Evolutionary conservation across 2,797 vertebrate species (phyloP), one percentile per base, ranked within the genome.

Genomic region (Pseudomugil gertrudae): DNA sequence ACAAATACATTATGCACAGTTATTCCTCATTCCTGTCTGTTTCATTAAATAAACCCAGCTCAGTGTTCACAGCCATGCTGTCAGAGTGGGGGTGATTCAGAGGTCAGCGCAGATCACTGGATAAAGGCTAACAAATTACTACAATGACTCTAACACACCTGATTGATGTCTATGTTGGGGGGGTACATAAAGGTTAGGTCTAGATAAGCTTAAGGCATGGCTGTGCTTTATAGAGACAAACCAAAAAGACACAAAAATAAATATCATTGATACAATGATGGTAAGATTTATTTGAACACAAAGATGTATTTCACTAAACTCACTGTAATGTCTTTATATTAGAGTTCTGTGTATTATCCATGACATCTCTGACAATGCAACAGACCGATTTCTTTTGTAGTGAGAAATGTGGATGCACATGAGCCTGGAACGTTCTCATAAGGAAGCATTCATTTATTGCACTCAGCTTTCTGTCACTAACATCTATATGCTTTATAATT

Each of bases 81-180:
- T 70, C 76, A 78, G 74, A 58, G 69, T 27, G 70, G 70, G 81
- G 81, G 75, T 77, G 78, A 85, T 45, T 55, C 69, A 0, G 63
- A 76, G 89, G 89, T 89, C 81, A 83, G 70, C 53, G 53, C 69
- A 83, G 88, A 86, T 88, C 80, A 56, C 71, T 72, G 84, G 89
- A 87, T 89, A 91, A 88, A 88, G 88, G 88, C 88, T 91, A 90
- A 92, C 87, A 89, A 90, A 91, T 90, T 86, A 81, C 87, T 83
- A 54, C 57, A 7, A 68, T 69, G 73, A 64, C 77, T 67, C 74
- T 70, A 74, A 71, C 81, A 57, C 36, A 36, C 69, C 82, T 92
- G 90, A 92, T 87, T 81, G 87, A 92, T 91, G 89, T 59, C 0
- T 62, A 51, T 45, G 80, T 70, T 77, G 63, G 57, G 78, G 80